These are phyloP conservation scores for Muscicapa striata DNA, from an alignment of 2,797 vertebrate genomes.

Conservation along the genomic window DNA sequence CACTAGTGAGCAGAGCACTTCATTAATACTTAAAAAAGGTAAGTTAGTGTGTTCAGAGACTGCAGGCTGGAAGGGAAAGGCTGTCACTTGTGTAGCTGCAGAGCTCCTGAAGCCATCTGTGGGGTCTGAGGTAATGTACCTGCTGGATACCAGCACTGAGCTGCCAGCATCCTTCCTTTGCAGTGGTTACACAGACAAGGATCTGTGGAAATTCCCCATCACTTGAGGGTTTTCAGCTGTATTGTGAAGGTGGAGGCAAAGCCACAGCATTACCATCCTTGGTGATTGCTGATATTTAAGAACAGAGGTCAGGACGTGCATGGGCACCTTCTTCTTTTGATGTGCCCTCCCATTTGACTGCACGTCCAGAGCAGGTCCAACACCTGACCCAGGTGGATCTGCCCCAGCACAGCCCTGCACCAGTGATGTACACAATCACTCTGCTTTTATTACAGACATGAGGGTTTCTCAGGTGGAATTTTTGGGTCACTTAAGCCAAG, in stretches of 20 bases:
- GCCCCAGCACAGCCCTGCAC: rapidly evolving
- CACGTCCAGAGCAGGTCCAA: background rate
- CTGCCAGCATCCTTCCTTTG: background rate
- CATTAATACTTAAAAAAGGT: background rate
- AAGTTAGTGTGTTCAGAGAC: background rate
- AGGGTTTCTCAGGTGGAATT: background rate
- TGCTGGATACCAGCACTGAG: background rate
- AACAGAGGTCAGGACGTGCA: background rate
- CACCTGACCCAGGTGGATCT: background rate
- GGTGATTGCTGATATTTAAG: background rate
- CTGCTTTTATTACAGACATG: background rate
- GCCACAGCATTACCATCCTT: background rate
- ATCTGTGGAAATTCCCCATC: background rate
- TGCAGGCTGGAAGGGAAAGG: background rate
- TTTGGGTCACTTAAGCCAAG: background rate
- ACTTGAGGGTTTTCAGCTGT: background rate
- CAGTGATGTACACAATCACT: background rate
- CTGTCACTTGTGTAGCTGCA: background rate
- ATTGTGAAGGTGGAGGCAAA: background rate
- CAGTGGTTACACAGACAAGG: background rate
- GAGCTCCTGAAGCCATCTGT: background rate
- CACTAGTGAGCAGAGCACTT: background rate
- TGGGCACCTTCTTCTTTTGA: background rate
- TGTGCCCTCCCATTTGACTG: rapidly evolving
- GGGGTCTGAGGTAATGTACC: background rate